Evolutionary conservation across 2,797 vertebrate genomes (phyloP), one percentile per base, ranked within the genome.

Genomic region (Sebastes variabilis): DNA sequence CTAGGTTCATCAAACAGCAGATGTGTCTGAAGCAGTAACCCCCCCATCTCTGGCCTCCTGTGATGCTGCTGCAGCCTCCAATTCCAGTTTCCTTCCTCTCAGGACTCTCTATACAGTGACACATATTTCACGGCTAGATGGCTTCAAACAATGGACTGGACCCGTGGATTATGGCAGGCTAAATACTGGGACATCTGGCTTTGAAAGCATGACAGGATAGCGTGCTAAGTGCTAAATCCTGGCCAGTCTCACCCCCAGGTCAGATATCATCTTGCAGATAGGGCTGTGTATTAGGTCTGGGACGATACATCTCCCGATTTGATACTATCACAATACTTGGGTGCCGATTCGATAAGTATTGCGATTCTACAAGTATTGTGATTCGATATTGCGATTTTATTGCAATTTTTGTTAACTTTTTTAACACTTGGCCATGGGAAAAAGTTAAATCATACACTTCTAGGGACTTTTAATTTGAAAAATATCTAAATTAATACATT

Each of bases 161-260:
- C 27, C 25, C 9, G 5, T 83, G 86, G 85, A 92, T 93, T 93
- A 92, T 88, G 71, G 56, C 58, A 52, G 64, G 61, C 59, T 86
- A 83, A 90, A 83, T 73, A 77, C 74, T 70, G 58, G 74, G 88
- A 89, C 89, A 90, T 89, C 90, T 91, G 86, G 74, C 59, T 11
- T 54, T 68, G 22, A 80, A 76, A 62, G 75, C 66, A 83, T 69
- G 77, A 36, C 66, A 80, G 54, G 32, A 29, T 66, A 56, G 66
- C 25, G 61, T 52, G 60, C 29, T 79, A 56, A 83, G 59, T 38
- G 36, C 65, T 71, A 83, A 87, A 84, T 72, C 79, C 67, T 49
- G 30, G 25, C 59, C 38, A 46, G 22, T 10, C 8, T 29, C 24
- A 3, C 32, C 20, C 20, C 32, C 46, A 64, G 64, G 66, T 72